Percentiles rank a stretch among this genome's conserved stretches.
Conservation (phyloP, 2,797 vertebrate genomes). For the Uromys caudimaculatus region DNA sequence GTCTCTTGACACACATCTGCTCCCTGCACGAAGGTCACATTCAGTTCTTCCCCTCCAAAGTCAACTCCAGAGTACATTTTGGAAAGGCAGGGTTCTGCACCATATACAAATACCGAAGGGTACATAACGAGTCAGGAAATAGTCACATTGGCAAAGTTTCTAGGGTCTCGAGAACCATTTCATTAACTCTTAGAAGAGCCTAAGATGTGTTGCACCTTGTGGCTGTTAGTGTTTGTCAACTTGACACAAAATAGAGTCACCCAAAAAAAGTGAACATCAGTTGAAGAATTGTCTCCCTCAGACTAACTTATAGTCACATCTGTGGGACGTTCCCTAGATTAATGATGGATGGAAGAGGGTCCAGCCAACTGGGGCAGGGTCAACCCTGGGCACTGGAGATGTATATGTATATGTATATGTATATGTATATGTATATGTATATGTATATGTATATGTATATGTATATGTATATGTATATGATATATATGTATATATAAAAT, state of each 20-base stretch:
- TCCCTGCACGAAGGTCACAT: slow-evolving; percentile 78
- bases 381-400: background rate
- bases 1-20: slow-evolving; percentile 84
- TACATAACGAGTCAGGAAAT: background rate
- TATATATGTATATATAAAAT: no score
- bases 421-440: background rate
- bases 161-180: background rate
- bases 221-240: background rate
- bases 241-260: background rate
- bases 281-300: background rate
- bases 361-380: background rate
- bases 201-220: background rate
- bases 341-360: background rate
- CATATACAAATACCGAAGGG: background rate
- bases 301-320: no score
- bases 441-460: no score
- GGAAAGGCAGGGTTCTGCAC: slow-evolving; percentile 81
- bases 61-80: slow-evolving; percentile 78
- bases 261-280: background rate
- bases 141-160: background rate
- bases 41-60: slow-evolving; percentile 87
- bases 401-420: background rate
- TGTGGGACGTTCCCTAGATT: background rate
- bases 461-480: no score
- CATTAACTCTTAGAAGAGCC: background rate